Evolutionary conservation across 1,140 invertebrate species (phyloP), one percentile per base, ranked within the genome.

Genomic region (Leptopilina boulardi): DNA sequence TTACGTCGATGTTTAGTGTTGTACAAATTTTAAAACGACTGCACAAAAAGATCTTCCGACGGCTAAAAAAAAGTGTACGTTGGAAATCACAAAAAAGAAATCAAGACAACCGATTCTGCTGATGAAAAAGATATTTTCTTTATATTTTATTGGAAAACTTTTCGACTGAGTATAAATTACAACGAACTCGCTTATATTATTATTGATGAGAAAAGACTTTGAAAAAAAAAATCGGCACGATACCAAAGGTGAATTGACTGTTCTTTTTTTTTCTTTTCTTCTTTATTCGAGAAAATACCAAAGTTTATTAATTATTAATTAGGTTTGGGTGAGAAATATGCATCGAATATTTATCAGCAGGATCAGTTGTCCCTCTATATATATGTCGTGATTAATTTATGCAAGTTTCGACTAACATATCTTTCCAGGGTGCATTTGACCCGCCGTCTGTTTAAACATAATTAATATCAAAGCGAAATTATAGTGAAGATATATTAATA

Each of bases 1-100:
- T 86, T 86, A 87, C 80, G 79, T 87, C 84, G 81, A 86, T 87
- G 87, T 87, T 89, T 83, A 85, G 82, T 88, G 85, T 88, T 87
- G 84, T 87, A 83, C 81, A 83, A 87, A 85, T 85, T 85, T 80
- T 76, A 78, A 82, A 71, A 77, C 18, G 77, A 78, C 44, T 75
- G 75, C 73, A 78, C 70, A 73, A 75, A n/a, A n/a, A 80, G 77
- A 80, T 75, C 79, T 81, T 80, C 78, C 77, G 76, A 80, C 21
- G 54, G 54, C 54, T 56, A n/a, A n/a, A n/a, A n/a, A 34, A 26
- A 66, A 66, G 21, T 30, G 56, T 30, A 30, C 10, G 56, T 66
- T 66, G 56, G 23, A 66, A 66, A 66, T 66, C 56, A 66, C 23
- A 23, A 30, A 73, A n/a, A n/a, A 30, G 2, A 3, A 79, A 30